Conservation (phyloP, 2,888 invertebrate genomes). For the Mantis religiosa region DNA sequence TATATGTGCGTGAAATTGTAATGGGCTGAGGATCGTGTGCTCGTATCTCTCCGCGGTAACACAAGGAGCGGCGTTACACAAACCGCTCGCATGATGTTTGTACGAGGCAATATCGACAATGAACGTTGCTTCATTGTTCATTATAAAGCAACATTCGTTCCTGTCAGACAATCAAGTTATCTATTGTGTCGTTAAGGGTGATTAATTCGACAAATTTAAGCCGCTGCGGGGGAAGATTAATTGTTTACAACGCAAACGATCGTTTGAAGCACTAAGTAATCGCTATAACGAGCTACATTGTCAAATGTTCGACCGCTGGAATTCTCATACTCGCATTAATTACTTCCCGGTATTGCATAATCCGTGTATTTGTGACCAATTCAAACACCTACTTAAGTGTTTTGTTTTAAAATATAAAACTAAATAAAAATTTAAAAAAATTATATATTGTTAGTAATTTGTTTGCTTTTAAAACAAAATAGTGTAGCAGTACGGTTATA, state of each 20-base stretch:
- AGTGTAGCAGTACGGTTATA: no score
- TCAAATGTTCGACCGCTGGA: background rate
- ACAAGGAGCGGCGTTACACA: no score
- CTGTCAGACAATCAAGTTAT: background rate
- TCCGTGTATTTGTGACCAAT: no score
- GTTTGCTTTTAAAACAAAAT: no score
- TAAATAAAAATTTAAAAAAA: no score
- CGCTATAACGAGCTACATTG: background rate
- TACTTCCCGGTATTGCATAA: background rate
- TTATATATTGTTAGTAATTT: no score
- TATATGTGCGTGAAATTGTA: no score
- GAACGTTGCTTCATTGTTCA: background rate
- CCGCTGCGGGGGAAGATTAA: background rate
- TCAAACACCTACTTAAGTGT: no score
- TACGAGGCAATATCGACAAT: background rate
- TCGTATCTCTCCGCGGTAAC: no score
- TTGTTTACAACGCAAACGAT: background rate
- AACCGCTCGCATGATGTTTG: background rate
- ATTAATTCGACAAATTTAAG: background rate
- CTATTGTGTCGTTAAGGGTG: background rate
- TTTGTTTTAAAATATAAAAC: no score
- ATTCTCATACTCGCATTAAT: background rate
- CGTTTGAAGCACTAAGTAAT: background rate
- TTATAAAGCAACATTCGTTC: background rate
- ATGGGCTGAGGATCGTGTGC: no score